phyloP scores from a whole-genome alignment of 2,113 vertebrate genomes.

The Glaucomys volans region DNA sequence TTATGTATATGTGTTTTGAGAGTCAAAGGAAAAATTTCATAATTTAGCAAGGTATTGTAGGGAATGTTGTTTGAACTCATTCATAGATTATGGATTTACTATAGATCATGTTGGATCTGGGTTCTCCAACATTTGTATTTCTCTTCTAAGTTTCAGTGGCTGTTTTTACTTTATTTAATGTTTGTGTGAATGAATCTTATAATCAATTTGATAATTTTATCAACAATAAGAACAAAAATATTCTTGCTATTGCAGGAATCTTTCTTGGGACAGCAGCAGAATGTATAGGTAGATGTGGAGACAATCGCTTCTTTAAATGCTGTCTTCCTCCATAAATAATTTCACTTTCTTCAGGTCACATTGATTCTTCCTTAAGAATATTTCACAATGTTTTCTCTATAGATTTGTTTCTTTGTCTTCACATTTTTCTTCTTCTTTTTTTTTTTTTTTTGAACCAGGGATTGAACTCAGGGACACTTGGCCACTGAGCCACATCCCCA shows the following conservation, averaged over 20 bases:
- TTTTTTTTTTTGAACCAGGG: too few species aligned
- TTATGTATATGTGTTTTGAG: neutral
- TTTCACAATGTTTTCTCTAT: neutral
- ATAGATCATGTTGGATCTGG: neutral
- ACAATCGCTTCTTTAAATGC: neutral
- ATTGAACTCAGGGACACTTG: too few species aligned
- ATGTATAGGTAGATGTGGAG: neutral
- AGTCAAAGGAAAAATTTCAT: neutral
- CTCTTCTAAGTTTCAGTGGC: neutral
- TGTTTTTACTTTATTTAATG: neutral
- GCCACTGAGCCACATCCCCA: too few species aligned
- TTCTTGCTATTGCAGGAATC: neutral
- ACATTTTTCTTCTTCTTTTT: too few species aligned
- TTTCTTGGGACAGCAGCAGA: neutral
- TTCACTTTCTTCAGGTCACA: neutral
- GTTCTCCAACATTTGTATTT: neutral
- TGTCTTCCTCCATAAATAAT: neutral
- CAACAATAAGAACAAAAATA: neutral
- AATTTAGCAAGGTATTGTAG: neutral
- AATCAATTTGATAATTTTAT: neutral
- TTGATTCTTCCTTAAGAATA: neutral
- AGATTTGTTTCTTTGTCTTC: neutral
- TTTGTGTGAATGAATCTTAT: neutral
- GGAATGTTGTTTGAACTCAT: neutral
- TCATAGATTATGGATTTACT: neutral